Conservation (phyloP, 2,113 vertebrate species). For the Aldabrachelys gigantea region DNA sequence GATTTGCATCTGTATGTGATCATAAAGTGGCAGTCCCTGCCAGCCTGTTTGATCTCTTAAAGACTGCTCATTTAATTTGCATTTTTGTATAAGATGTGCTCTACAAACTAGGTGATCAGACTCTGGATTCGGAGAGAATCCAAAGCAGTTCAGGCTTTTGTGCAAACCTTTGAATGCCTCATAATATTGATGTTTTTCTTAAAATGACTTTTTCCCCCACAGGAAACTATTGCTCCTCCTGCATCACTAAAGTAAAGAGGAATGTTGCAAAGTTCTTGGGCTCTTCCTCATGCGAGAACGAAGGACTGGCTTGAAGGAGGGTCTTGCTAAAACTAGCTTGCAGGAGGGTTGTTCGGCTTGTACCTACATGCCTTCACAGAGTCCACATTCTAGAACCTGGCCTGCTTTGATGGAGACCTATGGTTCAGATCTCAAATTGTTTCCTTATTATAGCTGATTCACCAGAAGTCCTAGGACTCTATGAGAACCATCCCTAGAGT, state of each 20-base stretch:
- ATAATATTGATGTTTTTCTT: background rate
- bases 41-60: background rate
- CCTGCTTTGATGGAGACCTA: background rate
- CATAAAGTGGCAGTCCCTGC: background rate
- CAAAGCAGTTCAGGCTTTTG: rapidly evolving
- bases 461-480: background rate
- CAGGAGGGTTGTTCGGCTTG: background rate
- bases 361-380: background rate
- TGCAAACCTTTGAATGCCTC: rapidly evolving
- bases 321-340: background rate
- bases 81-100: background rate
- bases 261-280: background rate
- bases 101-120: background rate
- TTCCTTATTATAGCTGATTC: background rate
- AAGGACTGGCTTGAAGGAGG: background rate
- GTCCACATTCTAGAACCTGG: background rate
- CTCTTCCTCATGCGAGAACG: background rate
- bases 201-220: background rate
- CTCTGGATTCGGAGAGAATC: rapidly evolving
- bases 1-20: background rate
- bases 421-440: background rate
- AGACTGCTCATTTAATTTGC: background rate
- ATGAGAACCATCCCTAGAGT: background rate
- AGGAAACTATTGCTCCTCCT: background rate
- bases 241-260: background rate